Evolutionary conservation across 1,140 invertebrate genomes (phyloP).

Genomic region (Limonius californicus): DNA sequence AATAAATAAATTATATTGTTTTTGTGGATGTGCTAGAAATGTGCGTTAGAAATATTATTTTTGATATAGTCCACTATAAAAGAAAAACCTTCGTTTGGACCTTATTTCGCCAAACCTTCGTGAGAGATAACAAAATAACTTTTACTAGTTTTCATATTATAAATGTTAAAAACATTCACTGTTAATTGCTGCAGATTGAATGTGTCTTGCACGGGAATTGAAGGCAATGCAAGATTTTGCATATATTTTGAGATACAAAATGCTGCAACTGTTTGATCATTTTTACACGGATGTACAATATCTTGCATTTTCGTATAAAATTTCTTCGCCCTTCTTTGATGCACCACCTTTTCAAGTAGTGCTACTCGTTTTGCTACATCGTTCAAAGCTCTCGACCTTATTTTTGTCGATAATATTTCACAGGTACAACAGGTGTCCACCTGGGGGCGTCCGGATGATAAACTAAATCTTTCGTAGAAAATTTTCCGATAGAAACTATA

Average conservation of each 20-base stretch:
- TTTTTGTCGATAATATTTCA: not conserved
- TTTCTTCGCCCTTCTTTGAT: constrained; percentile 12
- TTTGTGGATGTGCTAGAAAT: too few relatives aligned
- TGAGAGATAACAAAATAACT: constrained; percentile 23
- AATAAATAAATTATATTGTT: too few relatives aligned
- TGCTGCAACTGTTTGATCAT: not conserved
- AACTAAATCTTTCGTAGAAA: not conserved
- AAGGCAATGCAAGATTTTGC: constrained; percentile 27
- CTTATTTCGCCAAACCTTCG: constrained; percentile 31
- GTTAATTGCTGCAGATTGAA: constrained; percentile 20
- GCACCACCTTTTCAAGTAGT: not conserved
- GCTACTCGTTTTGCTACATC: not conserved
- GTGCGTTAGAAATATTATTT: too few relatives aligned
- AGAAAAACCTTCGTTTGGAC: constrained; percentile 30
- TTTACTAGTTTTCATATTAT: constrained; percentile 25
- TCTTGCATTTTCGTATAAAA: not conserved
- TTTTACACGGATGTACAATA: not conserved
- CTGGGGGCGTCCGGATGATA: not conserved
- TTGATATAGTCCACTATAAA: constrained; percentile 26
- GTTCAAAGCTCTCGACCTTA: not conserved
- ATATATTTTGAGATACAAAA: constrained; percentile 27
- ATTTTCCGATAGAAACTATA: not conserved
- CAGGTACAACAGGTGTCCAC: not conserved
- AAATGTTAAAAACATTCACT: constrained; percentile 17
- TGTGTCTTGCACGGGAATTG: constrained; percentile 30